Conservation (phyloP, 2,113 vertebrate species). For the Ammodytes marinus region DNA sequence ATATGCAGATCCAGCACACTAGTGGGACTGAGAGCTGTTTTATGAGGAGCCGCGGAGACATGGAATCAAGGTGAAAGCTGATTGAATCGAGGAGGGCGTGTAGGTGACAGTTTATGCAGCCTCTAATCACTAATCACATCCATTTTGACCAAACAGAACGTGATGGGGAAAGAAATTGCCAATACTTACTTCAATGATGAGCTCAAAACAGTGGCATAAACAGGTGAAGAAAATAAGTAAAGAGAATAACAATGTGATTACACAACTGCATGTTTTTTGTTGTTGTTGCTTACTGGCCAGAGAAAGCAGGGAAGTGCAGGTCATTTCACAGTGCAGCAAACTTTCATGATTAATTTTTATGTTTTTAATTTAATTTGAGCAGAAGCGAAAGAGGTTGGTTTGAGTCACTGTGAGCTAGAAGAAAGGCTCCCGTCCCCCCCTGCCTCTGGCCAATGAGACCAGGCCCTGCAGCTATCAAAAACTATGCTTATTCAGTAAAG, state of each 20-base stretch:
- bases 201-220: constrained; percentile 21
- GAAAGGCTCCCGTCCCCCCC: not conserved
- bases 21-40: constrained; percentile 45
- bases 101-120: constrained; percentile 50
- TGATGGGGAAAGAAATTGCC: constrained; percentile 43
- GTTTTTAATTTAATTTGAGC: constrained; percentile 12
- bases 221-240: constrained; percentile 37
- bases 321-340: constrained; percentile 22
- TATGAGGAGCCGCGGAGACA: constrained; percentile 45
- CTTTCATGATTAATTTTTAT: constrained; percentile 9
- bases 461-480: not conserved
- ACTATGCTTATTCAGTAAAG: not conserved
- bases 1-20: constrained; percentile 69
- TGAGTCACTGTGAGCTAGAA: not conserved
- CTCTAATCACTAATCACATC: constrained; percentile 62
- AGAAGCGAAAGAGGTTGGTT: not conserved
- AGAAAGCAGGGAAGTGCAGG: not conserved
- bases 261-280: not conserved
- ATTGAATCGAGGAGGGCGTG: constrained; percentile 56
- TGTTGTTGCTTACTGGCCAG: not conserved
- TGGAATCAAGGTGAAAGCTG: constrained; percentile 70
- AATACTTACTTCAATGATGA: constrained; percentile 49
- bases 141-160: constrained; percentile 50
- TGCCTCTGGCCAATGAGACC: not conserved
- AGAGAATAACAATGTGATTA: constrained; percentile 5